Conservation (phyloP, 2,113 vertebrate genomes). For the Oncorhynchus gorbuscha region DNA sequence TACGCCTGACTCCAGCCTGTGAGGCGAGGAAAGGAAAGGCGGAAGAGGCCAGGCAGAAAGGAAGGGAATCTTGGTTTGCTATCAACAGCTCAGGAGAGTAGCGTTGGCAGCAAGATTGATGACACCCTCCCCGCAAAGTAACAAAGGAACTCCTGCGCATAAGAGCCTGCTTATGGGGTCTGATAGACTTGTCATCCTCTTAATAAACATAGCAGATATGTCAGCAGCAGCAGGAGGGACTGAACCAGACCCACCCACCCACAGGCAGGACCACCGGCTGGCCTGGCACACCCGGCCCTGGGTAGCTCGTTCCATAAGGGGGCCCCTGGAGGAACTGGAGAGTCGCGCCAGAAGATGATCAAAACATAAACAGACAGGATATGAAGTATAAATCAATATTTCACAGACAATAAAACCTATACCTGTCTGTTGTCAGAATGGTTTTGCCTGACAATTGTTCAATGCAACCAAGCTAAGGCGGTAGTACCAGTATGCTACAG, state of each 20-base stretch:
- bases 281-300: constrained; percentile 19
- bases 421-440: neutral
- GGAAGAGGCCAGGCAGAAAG: constrained; percentile 72
- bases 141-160: constrained; percentile 86
- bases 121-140: constrained; percentile 83
- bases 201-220: constrained; percentile 91
- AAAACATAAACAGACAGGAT: constrained; percentile 6
- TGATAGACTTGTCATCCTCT: constrained; percentile 94
- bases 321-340: neutral
- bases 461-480: neutral
- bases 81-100: constrained; percentile 86
- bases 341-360: constrained; percentile 33
- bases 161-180: constrained; percentile 88
- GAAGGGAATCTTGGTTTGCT: constrained; percentile 76
- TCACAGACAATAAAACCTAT: constrained; percentile 33
- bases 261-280: constrained; percentile 66
- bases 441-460: neutral
- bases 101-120: constrained; percentile 90
- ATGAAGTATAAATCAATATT: constrained; percentile 9
- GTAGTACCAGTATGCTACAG: neutral
- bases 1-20: constrained; percentile 57
- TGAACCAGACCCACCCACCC: constrained; percentile 52
- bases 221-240: constrained; percentile 73
- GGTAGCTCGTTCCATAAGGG: constrained; percentile 29
- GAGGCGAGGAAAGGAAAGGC: constrained; percentile 34